Base-by-base conservation (phyloP, 1,140 invertebrate species). In the Charaxes varanes region DNA sequence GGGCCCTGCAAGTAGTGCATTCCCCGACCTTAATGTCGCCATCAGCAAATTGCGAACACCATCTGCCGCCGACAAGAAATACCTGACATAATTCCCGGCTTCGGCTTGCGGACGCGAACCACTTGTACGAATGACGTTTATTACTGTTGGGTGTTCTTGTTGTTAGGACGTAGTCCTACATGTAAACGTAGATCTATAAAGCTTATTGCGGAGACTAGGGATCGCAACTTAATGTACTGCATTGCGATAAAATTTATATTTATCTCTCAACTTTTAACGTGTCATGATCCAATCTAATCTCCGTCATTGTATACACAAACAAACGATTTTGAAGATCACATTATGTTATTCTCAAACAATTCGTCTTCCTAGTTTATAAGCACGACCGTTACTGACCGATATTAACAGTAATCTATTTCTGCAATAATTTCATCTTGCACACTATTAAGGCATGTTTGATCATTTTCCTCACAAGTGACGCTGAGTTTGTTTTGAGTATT, bases 31-130 rank as follows among this genome's bases (percentile, higher is more conserved):
- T 72, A 79, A 78, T 76, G 62, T 66, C 47, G 65, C 71, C 74
- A 82, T 78, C 78, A 76, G 72, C 72, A 79, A 76, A 82, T 82
- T 82, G 78, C 78, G 60, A 74, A 73, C 74, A 67, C 43, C 72
- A 78, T 66, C 59, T 74, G 64, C 47, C 62, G 59, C 55, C 63
- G 64, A 79, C 69, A 71, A 76, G 63, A 73, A 73, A 66, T 60
- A 56, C 51, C 52, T 62, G 62, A 67, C 69, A 64, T 68, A 60
- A 68, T 65, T 73, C 62, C 55, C 47, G 62, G 52, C 53, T 64
- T 68, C 50, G 57, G 55, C 54, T 52, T 49, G 61, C 57, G 32
- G 54, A 36, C 34, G 36, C 22, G 14, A 22, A 7, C 27, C 30
- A 41, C 11, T 26, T 14, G 2, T 10, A 16, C 12, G 4, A 22